phyloP scores from a whole-genome alignment of 2,797 vertebrate genomes.

The Tolypeutes matacus region DNA sequence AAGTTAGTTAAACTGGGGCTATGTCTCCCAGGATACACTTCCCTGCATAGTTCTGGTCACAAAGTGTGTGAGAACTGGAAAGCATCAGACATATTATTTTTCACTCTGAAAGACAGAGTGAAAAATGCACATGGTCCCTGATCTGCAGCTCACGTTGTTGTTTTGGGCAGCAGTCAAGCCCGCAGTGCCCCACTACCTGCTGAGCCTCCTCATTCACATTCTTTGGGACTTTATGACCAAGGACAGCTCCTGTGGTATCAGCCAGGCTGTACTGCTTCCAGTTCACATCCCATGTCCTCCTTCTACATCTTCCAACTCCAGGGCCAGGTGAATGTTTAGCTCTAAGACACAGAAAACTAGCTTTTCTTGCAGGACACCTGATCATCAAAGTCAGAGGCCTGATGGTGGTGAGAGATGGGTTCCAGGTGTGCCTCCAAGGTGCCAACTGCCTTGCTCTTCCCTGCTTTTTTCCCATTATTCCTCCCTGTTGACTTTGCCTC shows the following conservation, averaged over 20 bases:
- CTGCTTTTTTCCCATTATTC: not conserved
- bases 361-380: not conserved
- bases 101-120: not conserved
- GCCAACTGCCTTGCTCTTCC: not conserved
- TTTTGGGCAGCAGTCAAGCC: accelerated
- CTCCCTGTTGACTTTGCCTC: not conserved
- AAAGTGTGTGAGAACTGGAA: not conserved
- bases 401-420: not conserved
- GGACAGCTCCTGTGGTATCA: not conserved
- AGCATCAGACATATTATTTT: not conserved
- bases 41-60: not conserved
- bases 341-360: not conserved
- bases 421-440: not conserved
- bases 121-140: accelerated
- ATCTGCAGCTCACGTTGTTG: no score
- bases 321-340: not conserved
- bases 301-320: not conserved
- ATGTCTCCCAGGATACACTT: not conserved
- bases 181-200: accelerated
- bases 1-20: not conserved
- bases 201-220: not conserved
- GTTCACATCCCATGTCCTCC: not conserved
- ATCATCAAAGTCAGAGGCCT: not conserved
- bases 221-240: not conserved
- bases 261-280: not conserved